Percentiles rank a stretch among this genome's conserved stretches.
These are phyloP conservation scores for Acanthopleura granulata DNA, from an alignment of 2,888 invertebrate species.

Conservation along the genomic window DNA sequence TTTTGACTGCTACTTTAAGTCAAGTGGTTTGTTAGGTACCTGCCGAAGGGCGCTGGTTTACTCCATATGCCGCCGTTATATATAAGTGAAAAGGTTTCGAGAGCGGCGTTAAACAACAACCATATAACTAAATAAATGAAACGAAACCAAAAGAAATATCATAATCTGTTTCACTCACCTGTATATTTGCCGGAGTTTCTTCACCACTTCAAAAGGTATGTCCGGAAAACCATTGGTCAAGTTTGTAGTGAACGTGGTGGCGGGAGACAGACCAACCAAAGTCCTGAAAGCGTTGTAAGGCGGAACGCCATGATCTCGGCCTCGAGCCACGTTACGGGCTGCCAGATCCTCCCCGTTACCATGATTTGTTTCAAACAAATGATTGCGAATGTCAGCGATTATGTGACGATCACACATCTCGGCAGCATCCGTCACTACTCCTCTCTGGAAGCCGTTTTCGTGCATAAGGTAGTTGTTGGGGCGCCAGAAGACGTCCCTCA, in stretches of 20 bases:
- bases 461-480: slow-evolving; percentile 4
- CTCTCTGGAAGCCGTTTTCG: slow-evolving; percentile 10
- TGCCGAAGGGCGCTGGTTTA: too few relatives aligned
- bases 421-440: neutral
- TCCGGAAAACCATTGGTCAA: neutral
- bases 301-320: slow-evolving; percentile 10
- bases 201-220: neutral
- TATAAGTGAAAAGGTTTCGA: too few relatives aligned
- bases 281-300: neutral
- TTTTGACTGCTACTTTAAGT: too few relatives aligned
- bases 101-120: too few relatives aligned
- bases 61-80: too few relatives aligned
- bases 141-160: too few relatives aligned
- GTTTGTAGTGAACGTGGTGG: neutral
- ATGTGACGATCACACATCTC: slow-evolving; percentile 1
- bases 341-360: slow-evolving; percentile 17
- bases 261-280: neutral
- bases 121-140: too few relatives aligned
- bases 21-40: too few relatives aligned
- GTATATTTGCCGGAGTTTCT: neutral
- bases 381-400: neutral
- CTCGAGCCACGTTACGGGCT: neutral
- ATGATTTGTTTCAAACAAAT: slow-evolving; percentile 6
- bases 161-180: neutral
- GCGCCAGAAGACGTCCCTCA: slow-evolving; percentile 3